Conservation (phyloP, 2,113 vertebrate species). For the Paratilapia polleni region DNA sequence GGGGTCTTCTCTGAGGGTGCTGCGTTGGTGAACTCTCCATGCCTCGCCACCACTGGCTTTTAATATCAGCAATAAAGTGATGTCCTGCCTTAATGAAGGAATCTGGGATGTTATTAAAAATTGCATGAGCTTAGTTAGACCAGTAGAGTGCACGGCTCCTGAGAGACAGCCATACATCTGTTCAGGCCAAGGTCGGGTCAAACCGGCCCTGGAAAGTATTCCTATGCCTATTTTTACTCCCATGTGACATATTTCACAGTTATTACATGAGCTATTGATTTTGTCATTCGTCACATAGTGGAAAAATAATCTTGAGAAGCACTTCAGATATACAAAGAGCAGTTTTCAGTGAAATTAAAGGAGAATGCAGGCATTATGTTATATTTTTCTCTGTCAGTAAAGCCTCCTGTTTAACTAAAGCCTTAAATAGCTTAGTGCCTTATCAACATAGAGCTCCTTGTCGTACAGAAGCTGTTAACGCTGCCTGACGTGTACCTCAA, state of each 20-base stretch:
- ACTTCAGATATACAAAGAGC: not conserved
- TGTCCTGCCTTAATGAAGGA: not conserved
- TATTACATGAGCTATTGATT: slow-evolving; percentile 32
- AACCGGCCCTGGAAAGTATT: slow-evolving; percentile 46
- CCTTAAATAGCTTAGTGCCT: slow-evolving; percentile 5
- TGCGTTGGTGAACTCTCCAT: not conserved
- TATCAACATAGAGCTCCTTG: not conserved
- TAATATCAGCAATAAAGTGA: not conserved
- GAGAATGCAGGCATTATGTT: not conserved
- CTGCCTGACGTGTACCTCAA: not conserved
- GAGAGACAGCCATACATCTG: slow-evolving; percentile 28
- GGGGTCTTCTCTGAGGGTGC: not conserved
- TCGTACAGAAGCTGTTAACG: not conserved
- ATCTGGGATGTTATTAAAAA: slow-evolving; percentile 21
- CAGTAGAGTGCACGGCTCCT: not conserved
- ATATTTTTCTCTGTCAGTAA: not conserved
- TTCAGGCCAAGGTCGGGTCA: slow-evolving; percentile 56
- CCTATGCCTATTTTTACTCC: slow-evolving; percentile 45
- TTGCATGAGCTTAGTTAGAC: not conserved
- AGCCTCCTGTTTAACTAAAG: not conserved
- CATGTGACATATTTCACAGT: slow-evolving; percentile 29
- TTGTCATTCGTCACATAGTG: slow-evolving; percentile 10
- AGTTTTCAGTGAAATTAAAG: not conserved
- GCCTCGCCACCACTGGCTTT: not conserved
- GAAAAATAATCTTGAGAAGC: not conserved